Conservation (phyloP, 2,113 vertebrate genomes). For the Spizaetus ornatus region DNA sequence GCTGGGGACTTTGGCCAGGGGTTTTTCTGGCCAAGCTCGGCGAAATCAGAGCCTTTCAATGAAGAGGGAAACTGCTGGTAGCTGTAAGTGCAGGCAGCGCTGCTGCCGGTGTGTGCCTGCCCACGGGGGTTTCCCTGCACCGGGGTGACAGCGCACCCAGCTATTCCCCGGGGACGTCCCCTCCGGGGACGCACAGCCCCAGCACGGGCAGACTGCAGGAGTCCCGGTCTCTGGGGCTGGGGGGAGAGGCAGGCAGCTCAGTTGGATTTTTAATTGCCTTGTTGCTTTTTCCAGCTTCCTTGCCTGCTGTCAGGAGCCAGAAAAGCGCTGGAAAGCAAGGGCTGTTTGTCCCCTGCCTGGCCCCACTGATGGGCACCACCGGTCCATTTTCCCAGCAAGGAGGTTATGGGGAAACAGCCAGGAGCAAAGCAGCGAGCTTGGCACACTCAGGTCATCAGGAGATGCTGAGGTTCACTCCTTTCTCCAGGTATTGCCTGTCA, state of each 20-base stretch:
- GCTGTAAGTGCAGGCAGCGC: neutral
- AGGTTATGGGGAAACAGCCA: neutral
- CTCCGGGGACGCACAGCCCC: neutral
- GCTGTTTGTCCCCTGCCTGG: neutral
- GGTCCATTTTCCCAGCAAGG: neutral
- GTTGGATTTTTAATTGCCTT: neutral
- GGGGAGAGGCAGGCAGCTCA: neutral
- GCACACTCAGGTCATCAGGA: neutral
- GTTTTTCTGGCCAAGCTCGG: neutral
- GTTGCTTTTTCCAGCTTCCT: neutral
- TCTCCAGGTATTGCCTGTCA: neutral
- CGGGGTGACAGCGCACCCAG: neutral
- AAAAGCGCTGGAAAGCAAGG: neutral
- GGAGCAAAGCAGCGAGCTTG: neutral
- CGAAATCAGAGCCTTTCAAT: neutral
- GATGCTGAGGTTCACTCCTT: neutral
- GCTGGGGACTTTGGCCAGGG: neutral
- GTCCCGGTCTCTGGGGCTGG: neutral
- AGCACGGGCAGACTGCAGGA: neutral
- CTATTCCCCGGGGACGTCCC: neutral
- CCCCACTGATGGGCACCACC: accelerated
- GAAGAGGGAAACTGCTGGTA: neutral
- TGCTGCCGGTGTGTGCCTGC: neutral
- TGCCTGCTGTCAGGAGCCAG: neutral
- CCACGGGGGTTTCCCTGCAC: neutral